Conservation (phyloP, 2,888 invertebrate species). For the Drosophila mimetica region DNA sequence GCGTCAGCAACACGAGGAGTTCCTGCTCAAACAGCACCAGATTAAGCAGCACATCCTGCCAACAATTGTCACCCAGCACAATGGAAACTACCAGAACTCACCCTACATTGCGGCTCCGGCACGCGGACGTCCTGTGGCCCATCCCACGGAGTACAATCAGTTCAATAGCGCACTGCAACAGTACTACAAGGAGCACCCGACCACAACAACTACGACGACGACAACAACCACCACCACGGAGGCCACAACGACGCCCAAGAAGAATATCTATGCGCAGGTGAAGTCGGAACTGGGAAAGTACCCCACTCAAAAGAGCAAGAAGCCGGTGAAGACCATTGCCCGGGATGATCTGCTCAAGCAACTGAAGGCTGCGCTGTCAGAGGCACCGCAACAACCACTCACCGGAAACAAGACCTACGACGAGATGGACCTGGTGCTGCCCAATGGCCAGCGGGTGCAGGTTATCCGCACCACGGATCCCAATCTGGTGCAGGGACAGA, state of each 20-base stretch:
- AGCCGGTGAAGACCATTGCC: conserved; percentile 86
- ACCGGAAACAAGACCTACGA: conserved; percentile 88
- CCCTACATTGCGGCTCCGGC: conserved; percentile 79
- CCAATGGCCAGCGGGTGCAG: conserved; percentile 91
- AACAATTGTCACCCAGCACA: conserved; percentile 83
- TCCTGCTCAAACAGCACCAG: conserved; percentile 89
- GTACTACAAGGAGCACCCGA: conserved; percentile 89
- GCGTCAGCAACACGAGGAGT: conserved; percentile 89
- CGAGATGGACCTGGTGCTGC: conserved; percentile 89
- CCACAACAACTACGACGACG: conserved; percentile 88
- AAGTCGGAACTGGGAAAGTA: conserved; percentile 85
- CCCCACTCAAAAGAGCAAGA: conserved; percentile 69
- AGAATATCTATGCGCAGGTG: conserved; percentile 87
- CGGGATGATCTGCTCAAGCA: conserved; percentile 91
- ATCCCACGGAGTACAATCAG: conserved; percentile 87
- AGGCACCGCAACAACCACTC: conserved; percentile 88
- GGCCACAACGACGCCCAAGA: conserved; percentile 85
- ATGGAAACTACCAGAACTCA: conserved; percentile 67
- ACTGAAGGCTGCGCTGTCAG: conserved; percentile 89
- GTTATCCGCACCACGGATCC: conserved; percentile 90
- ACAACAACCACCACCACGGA: conserved; percentile 87
- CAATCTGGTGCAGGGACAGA: conserved; percentile 87
- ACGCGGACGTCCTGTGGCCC: conserved; percentile 84
- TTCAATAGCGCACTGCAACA: conserved; percentile 88
- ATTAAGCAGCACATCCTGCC: conserved; percentile 85